A percentile compares a stretch with the other conserved stretches of the same genome.
These are phyloP conservation scores for Lophura nycthemera DNA, from an alignment of 2,113 vertebrate species.

Conservation along the genomic window DNA sequence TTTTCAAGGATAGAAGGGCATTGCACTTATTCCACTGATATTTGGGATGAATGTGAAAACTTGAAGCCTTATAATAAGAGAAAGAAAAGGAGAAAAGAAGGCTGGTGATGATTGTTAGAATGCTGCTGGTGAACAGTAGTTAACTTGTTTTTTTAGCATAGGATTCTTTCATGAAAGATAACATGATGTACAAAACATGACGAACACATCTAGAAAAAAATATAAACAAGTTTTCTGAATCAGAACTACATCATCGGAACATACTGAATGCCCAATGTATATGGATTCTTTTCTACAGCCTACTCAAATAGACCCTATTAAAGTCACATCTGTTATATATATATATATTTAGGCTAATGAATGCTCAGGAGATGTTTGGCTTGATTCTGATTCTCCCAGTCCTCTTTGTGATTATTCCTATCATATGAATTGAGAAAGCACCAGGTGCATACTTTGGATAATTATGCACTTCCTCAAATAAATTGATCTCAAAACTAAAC, in stretches of 20 bases:
- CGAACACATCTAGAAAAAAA: neutral
- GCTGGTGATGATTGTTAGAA: neutral
- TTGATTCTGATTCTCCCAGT: neutral
- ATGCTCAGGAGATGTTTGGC: too few species aligned
- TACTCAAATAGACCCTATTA: neutral
- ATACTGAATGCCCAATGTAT: neutral
- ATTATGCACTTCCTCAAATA: neutral
- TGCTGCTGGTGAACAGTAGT: neutral
- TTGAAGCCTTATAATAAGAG: neutral
- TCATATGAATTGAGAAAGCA: neutral
- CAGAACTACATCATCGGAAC: neutral
- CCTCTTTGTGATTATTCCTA: neutral
- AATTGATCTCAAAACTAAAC: neutral
- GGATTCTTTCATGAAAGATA: neutral
- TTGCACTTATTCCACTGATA: neutral
- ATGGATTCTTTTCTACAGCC: neutral
- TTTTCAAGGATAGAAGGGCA: neutral
- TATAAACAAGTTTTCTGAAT: neutral
- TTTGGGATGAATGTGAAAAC: neutral
- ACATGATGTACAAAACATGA: neutral
- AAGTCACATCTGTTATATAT: neutral
- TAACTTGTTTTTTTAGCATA: too few species aligned
- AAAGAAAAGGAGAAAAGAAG: neutral
- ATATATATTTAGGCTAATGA: neutral
- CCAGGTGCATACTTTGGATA: too few species aligned